phyloP scores from a whole-genome alignment of 2,888 invertebrate genomes.

The Monoplex corrugatus region DNA sequence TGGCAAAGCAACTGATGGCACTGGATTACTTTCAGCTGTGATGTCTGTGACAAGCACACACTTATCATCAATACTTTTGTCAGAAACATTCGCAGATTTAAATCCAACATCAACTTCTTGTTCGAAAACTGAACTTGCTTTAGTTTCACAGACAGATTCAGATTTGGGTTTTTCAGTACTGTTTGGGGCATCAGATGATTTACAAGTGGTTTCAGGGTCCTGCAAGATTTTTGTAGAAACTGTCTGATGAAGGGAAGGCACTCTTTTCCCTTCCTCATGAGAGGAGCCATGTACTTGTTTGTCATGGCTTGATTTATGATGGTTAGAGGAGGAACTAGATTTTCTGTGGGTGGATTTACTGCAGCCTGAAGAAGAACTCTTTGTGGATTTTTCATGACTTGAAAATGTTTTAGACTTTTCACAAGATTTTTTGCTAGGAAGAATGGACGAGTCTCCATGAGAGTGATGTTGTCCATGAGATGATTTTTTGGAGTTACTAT shows the following conservation, averaged over 20 bases:
- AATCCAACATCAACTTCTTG: not conserved
- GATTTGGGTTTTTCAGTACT: not conserved
- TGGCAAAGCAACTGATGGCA: not conserved
- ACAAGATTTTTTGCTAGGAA: not conserved
- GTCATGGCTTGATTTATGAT: not conserved
- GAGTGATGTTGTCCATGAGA: constrained; percentile 33
- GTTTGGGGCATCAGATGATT: not conserved
- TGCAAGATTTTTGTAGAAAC: not conserved
- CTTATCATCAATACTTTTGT: not conserved
- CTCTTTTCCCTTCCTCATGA: not conserved
- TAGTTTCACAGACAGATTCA: not conserved
- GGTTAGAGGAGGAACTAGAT: constrained; percentile 32
- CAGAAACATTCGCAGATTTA: not conserved
- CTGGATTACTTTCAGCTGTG: not conserved
- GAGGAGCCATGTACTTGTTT: not conserved
- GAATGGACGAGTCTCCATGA: constrained; percentile 10
- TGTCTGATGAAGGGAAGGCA: too few species aligned
- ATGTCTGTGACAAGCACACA: not conserved
- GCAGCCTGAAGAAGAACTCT: not conserved
- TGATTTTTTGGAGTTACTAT: not conserved
- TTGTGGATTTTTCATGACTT: constrained; percentile 8
- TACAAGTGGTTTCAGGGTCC: not conserved
- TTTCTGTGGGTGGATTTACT: constrained; percentile 3
- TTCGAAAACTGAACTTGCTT: not conserved
- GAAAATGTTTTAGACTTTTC: constrained; percentile 14